Evolutionary conservation across 2,888 invertebrate genomes (phyloP).

Genomic region (Choreutis nemorana): DNA sequence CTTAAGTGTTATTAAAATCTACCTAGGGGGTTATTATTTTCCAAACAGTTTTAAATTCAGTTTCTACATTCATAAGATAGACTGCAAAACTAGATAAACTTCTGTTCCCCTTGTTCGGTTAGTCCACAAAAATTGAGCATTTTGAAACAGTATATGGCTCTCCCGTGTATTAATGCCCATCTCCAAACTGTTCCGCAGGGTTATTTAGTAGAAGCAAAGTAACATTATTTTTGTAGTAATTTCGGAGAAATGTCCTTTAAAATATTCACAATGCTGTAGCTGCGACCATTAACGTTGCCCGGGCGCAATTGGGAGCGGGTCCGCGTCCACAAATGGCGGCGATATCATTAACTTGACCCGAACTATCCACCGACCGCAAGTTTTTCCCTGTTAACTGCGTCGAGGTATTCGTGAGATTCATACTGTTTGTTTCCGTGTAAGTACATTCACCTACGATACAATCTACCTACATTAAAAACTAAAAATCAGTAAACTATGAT

Average conservation of each 20-base stretch:
- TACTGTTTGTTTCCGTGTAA: no score
- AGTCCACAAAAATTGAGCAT: no score
- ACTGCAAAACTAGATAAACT: no score
- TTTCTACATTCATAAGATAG: no score
- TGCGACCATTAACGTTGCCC: conserved; percentile 58
- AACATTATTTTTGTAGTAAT: conserved; percentile 67
- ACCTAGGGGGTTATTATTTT: no score
- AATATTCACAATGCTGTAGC: conserved; percentile 63
- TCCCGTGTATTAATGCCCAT: conserved; percentile 56
- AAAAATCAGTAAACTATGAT: conserved; percentile 6
- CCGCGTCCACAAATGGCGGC: conserved; percentile 60
- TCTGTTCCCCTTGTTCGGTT: no score
- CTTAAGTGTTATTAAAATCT: no score
- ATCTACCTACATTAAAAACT: no score
- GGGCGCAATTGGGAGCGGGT: conserved; percentile 55
- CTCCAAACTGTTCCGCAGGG: conserved; percentile 59
- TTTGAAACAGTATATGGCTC: conserved; percentile 54
- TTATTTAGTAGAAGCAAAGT: conserved; percentile 61
- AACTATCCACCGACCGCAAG: conserved; percentile 53
- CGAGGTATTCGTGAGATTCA: conserved; percentile 36
- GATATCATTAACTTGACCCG: conserved; percentile 65
- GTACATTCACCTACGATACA: no score
- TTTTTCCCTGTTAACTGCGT: conserved; percentile 59
- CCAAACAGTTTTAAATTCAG: no score
- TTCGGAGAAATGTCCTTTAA: conserved; percentile 64